Conservation (phyloP, 2,797 vertebrate species). For the Myiothlypis chrysogaster region DNA sequence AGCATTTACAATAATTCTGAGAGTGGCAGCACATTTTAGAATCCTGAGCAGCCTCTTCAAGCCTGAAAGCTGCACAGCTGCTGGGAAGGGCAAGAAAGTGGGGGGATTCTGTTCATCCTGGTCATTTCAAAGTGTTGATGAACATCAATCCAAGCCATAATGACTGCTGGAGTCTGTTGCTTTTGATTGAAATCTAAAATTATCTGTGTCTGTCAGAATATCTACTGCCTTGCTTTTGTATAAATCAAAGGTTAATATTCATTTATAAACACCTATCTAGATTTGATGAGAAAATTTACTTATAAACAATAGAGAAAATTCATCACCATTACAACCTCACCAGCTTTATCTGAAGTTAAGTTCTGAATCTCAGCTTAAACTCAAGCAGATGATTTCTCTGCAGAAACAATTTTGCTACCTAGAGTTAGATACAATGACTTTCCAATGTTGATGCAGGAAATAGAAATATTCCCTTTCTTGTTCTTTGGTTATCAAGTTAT, state of each 20-base stretch:
- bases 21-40: not conserved
- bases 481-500: not conserved
- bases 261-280: not conserved
- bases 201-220: not conserved
- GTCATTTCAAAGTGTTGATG: not conserved
- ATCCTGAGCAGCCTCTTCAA: not conserved
- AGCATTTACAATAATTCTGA: not conserved
- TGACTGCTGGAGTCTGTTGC: not conserved
- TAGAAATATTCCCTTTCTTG: not conserved
- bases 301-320: not conserved
- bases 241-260: not conserved
- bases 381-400: not conserved
- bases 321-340: not conserved
- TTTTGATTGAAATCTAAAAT: constrained; percentile 4
- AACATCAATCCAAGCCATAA: not conserved
- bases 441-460: not conserved
- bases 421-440: not conserved
- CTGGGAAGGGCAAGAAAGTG: not conserved
- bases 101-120: not conserved
- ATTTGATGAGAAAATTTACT: not conserved
- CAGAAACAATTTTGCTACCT: not conserved
- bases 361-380: not conserved
- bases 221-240: not conserved
- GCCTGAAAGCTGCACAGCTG: not conserved
- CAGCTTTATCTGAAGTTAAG: not conserved